phyloP scores from a whole-genome alignment of 2,113 vertebrate genomes.

The Zapus hudsonius region DNA sequence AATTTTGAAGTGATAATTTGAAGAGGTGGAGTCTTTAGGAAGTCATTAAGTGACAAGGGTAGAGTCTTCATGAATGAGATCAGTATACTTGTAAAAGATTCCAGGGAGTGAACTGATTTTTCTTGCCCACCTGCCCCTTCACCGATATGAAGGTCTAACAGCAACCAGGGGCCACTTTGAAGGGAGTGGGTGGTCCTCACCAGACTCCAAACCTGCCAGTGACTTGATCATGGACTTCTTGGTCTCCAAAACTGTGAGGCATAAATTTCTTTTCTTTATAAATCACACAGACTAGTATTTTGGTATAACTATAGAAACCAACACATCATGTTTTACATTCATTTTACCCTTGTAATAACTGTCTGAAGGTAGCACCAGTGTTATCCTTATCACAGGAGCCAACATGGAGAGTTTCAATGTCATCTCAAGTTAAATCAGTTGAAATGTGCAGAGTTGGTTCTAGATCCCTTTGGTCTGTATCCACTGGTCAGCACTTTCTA shows the following conservation, averaged over 20 bases:
- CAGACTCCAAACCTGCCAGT: background rate
- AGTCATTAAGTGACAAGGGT: background rate
- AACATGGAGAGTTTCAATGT: background rate
- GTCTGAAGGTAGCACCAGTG: background rate
- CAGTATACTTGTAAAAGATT: background rate
- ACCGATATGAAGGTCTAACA: background rate
- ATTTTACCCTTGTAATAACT: background rate
- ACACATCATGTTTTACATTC: background rate
- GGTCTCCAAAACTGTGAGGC: background rate
- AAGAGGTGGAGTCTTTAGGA: background rate
- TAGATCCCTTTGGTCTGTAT: background rate
- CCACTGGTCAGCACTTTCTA: too few relatives aligned
- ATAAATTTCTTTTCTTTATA: background rate
- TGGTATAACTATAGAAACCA: background rate
- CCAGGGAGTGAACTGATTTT: too few relatives aligned
- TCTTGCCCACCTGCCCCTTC: background rate
- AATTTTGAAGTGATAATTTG: background rate
- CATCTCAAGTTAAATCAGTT: background rate
- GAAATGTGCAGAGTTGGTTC: background rate
- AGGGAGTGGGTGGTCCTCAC: background rate
- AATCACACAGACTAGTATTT: background rate
- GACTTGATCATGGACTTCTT: background rate
- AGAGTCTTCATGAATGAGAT: background rate
- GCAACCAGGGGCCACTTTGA: background rate
- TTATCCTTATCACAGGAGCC: background rate